Evolutionary conservation across 2,888 invertebrate species (phyloP).

Genomic region (Myathropa florea): DNA sequence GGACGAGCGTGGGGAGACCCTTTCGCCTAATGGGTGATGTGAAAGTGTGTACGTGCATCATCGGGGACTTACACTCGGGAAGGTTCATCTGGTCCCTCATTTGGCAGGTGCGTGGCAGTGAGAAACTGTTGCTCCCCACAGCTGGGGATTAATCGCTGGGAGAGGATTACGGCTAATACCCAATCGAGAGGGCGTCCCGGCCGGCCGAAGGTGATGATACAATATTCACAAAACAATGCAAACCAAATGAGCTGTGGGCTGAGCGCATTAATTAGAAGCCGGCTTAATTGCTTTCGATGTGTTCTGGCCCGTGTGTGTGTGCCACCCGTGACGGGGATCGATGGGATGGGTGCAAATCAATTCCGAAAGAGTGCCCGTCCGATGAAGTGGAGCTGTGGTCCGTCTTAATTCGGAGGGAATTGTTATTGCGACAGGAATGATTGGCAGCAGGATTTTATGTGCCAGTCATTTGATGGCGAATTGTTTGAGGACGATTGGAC

Average conservation of each 20-base stretch:
- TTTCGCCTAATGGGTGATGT: not conserved
- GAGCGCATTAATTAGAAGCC: slow-evolving; percentile 51
- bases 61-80: not conserved
- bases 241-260: slow-evolving; percentile 51
- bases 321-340: not conserved
- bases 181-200: slow-evolving; percentile 24
- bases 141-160: slow-evolving; percentile 44
- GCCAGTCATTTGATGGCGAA: not conserved
- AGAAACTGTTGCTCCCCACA: slow-evolving; percentile 38
- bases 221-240: slow-evolving; percentile 64
- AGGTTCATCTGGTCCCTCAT: slow-evolving; percentile 14
- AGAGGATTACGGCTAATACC: slow-evolving; percentile 46
- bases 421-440: not conserved
- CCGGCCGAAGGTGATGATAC: slow-evolving; percentile 11
- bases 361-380: not conserved
- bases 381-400: not conserved
- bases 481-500: not conserved
- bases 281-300: slow-evolving; percentile 55
- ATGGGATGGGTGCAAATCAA: not conserved
- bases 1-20: not conserved
- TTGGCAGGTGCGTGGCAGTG: not conserved
- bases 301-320: not conserved
- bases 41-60: slow-evolving; percentile 8
- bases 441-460: slow-evolving; percentile 18
- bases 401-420: not conserved